A percentile compares a stretch with the other conserved stretches of the same genome.
phyloP scores from a whole-genome alignment of 2,797 vertebrate species.

The Siniperca scherzeri region DNA sequence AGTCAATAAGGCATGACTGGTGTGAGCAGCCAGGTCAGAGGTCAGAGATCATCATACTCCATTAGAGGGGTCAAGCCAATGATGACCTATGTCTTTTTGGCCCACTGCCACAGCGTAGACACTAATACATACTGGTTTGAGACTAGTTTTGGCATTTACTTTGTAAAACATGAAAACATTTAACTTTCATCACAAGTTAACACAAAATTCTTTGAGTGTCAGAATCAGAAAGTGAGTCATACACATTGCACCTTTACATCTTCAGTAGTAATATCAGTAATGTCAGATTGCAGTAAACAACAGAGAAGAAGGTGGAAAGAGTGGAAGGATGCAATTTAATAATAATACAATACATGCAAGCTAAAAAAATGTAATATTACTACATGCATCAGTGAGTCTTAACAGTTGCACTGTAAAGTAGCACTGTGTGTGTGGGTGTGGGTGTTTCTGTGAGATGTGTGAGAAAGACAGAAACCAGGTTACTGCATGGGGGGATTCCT shows the following conservation, averaged over 20 bases:
- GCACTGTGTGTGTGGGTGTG: constrained; percentile 39
- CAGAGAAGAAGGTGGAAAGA: not conserved
- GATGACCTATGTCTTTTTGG: constrained; percentile 49
- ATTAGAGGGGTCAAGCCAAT: constrained; percentile 71
- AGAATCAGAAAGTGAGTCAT: not conserved
- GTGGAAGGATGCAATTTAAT: not conserved
- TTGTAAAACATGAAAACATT: not conserved
- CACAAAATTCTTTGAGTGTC: not conserved
- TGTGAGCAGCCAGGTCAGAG: constrained; percentile 50
- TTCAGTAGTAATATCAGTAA: not conserved
- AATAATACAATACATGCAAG: not conserved
- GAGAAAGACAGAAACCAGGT: constrained; percentile 66
- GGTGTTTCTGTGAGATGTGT: constrained; percentile 28
- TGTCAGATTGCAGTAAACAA: not conserved
- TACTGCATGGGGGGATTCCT: constrained; percentile 74
- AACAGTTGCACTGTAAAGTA: constrained; percentile 31
- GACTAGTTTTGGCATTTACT: not conserved
- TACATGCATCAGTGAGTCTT: not conserved
- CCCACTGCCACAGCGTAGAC: constrained; percentile 22
- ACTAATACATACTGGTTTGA: constrained; percentile 27
- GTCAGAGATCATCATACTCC: constrained; percentile 69
- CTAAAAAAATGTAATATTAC: not conserved
- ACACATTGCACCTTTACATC: not conserved
- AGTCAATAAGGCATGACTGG: constrained; percentile 36
- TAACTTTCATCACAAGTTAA: not conserved